A percentile compares a stretch with the other conserved stretches of the same genome.
phyloP scores from a whole-genome alignment of 2,113 vertebrate genomes.

The Sardina pilchardus region DNA sequence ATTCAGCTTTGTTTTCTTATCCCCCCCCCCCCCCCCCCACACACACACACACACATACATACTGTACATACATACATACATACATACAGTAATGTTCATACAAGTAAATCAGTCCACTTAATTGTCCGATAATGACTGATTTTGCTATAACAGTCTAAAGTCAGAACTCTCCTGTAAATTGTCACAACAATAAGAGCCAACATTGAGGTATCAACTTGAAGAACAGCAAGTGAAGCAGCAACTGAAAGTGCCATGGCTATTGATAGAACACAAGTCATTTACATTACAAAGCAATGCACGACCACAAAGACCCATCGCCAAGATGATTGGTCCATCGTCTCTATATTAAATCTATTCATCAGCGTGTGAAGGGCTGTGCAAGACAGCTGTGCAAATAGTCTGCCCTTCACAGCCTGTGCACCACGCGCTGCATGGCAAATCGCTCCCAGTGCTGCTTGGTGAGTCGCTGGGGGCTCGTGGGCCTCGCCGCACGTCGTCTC shows the following conservation, averaged over 20 bases:
- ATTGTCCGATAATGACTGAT: too few species aligned
- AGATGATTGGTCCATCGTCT: background rate
- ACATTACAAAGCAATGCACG: background rate
- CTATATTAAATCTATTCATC: slow-evolving; percentile 9
- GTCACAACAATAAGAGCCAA: background rate
- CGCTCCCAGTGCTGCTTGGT: background rate
- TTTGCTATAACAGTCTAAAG: background rate
- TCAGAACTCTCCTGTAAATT: too few species aligned
- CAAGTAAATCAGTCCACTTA: too few species aligned
- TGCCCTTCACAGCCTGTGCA: slow-evolving; percentile 7
- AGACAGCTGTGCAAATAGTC: background rate
- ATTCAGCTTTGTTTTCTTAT: background rate
- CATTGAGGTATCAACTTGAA: background rate
- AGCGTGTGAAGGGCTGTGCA: background rate
- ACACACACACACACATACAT: too few species aligned
- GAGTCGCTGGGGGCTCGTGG: background rate
- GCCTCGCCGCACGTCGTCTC: slow-evolving; percentile 32
- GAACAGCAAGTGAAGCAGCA: background rate
- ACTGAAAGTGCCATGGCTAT: background rate
- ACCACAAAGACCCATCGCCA: background rate
- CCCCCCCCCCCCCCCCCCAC: too few species aligned
- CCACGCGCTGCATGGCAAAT: slow-evolving; percentile 28
- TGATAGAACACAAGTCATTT: background rate
- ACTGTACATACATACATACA: too few species aligned
- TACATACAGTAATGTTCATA: background rate